phyloP scores from a whole-genome alignment of 2,797 vertebrate species.

The Enoplosus armatus region DNA sequence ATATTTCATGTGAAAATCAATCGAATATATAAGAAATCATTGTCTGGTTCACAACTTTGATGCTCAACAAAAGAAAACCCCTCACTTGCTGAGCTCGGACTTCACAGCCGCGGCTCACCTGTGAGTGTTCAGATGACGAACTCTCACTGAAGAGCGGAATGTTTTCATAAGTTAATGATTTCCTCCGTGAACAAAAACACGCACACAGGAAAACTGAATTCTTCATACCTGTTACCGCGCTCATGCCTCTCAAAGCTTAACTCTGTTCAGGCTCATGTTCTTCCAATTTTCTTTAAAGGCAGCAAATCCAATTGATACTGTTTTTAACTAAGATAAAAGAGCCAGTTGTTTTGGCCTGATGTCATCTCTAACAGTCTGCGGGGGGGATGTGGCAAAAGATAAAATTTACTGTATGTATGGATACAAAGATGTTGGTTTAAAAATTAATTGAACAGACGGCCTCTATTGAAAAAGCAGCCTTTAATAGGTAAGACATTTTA shows the following conservation, averaged over 20 bases:
- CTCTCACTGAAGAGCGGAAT: slow-evolving; percentile 26
- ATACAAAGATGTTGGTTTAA: slow-evolving; percentile 53
- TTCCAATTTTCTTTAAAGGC: slow-evolving; percentile 80
- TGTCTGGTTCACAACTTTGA: slow-evolving; percentile 9
- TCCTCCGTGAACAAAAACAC: slow-evolving; percentile 69
- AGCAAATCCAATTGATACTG: slow-evolving; percentile 74
- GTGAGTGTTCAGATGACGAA: slow-evolving; percentile 31
- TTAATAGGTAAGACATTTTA: slow-evolving; percentile 39
- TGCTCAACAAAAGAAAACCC: not conserved
- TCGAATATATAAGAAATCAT: not conserved
- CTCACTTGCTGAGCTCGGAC: not conserved
- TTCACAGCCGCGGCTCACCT: slow-evolving; percentile 35
- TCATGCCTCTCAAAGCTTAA: slow-evolving; percentile 48
- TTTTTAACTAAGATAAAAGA: slow-evolving; percentile 72
- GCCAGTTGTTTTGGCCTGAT: slow-evolving; percentile 72
- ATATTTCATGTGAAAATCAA: not conserved
- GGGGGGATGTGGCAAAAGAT: slow-evolving; percentile 68
- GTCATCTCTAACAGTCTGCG: slow-evolving; percentile 74
- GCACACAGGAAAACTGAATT: slow-evolving; percentile 72
- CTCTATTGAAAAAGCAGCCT: slow-evolving; percentile 25
- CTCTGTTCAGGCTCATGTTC: slow-evolving; percentile 67
- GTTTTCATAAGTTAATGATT: slow-evolving; percentile 75
- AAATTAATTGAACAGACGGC: slow-evolving; percentile 59
- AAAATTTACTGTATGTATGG: slow-evolving; percentile 55
- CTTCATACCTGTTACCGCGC: slow-evolving; percentile 74